Evolutionary conservation across 2,113 vertebrate species (phyloP).

Genomic region (Pterocles orientalis): DNA sequence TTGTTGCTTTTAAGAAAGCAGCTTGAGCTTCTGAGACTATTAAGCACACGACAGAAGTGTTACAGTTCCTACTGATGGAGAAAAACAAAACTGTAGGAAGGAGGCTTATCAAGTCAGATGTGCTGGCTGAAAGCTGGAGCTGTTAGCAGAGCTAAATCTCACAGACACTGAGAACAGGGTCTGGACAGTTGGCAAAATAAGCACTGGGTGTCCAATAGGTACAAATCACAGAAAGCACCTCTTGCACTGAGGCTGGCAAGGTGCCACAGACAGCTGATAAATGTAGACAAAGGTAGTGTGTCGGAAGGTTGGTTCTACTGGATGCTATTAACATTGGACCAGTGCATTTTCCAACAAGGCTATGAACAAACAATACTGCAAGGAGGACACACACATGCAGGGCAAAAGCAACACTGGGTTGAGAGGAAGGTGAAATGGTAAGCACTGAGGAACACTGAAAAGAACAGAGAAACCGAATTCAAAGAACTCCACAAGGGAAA

Average conservation of each 20-base stretch:
- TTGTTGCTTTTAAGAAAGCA: neutral
- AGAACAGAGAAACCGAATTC: neutral
- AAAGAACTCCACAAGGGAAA: neutral
- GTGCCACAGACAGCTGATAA: neutral
- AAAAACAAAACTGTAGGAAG: neutral
- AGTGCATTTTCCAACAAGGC: neutral
- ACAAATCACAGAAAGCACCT: neutral
- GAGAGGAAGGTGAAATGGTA: neutral
- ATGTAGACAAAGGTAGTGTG: neutral
- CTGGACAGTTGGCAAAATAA: neutral
- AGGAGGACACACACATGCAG: neutral
- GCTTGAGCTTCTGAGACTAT: neutral
- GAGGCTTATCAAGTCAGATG: neutral
- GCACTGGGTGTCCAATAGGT: neutral
- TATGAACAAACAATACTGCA: neutral
- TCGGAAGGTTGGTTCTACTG: neutral
- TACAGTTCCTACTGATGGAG: neutral
- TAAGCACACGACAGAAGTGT: neutral
- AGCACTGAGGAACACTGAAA: neutral
- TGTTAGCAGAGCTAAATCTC: neutral
- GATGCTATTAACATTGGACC: neutral
- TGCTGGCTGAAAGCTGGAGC: neutral
- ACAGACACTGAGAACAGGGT: neutral
- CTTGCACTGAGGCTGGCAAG: neutral
- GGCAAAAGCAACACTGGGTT: neutral